A percentile compares a stretch with the other conserved stretches of the same genome.
phyloP scores from a whole-genome alignment of 2,797 vertebrate species.

The Gymnothorax javanicus region DNA sequence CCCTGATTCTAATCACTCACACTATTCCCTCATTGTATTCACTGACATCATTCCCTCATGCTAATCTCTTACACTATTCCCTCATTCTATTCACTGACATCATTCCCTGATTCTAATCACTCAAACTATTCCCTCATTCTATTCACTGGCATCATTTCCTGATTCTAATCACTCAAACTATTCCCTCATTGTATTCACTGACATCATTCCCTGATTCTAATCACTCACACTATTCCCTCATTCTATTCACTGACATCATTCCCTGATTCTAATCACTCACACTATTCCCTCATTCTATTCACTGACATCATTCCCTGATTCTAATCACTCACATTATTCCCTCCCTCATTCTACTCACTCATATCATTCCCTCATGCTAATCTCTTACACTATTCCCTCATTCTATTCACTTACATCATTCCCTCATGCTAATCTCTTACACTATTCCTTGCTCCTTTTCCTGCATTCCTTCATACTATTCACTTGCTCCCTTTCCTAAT shows the following conservation, averaged over 20 bases:
- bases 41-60: too few species aligned
- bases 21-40: background rate
- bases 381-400: background rate
- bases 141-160: too few species aligned
- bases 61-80: background rate
- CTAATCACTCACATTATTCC: background rate
- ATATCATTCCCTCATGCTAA: background rate
- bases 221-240: background rate
- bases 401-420: background rate
- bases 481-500: too few species aligned
- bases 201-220: too few species aligned
- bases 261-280: background rate
- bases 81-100: background rate
- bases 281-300: background rate
- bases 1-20: too few species aligned
- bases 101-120: background rate
- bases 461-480: too few species aligned
- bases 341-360: background rate
- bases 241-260: background rate
- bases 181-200: too few species aligned
- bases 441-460: too few species aligned
- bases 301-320: background rate
- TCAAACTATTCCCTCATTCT: too few species aligned
- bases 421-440: too few species aligned
- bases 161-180: too few species aligned